Base-by-base conservation (phyloP, 2,888 invertebrate species). In the Tinea pellionella region DNA sequence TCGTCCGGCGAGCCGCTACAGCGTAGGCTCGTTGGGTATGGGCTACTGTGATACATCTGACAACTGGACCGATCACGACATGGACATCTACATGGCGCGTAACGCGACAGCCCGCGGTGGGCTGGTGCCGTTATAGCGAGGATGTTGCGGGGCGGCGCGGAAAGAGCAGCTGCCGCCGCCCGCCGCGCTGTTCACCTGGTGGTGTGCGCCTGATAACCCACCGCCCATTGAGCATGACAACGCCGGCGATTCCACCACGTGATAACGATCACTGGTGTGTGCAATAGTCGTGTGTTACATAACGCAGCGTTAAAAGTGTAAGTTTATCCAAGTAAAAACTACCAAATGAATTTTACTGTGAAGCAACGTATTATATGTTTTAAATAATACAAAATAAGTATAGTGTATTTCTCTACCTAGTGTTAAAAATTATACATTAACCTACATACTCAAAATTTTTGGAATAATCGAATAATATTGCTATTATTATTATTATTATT, bases 61-160 rank as follows among this genome's bases (percentile, higher is more conserved):
- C 77, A 94, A 94, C 78, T 97, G 96, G 96, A 96, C 96, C 68
- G 96, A 96, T 81, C 96, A 96, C 78, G 96, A 96, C 75, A 96
- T 96, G 94, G 96, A 96, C 70, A 96, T 96, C 71, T 96, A 97
- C 82, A 96, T 96, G 93, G 94, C 96, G 62, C 91, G 96, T 72
- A 96, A 96, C 86, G 94, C 95, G 63, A 95, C 95, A 58, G 92
- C 95, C 61, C 90, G 95, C 70, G 93, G 94, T 74, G 95, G 95
- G 65, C 87, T 95, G 72, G 95, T 95, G 75, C 95, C 94, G 65
- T 92, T 94, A 89, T 94, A 90, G 88, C 84, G 77, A 64, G 78
- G 71, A 67, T 69, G 69, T 66, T 67, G 68, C 60, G 61, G 58
- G 18, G 64, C 68, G 69, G 73, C 68, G 73, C 71, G 72, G 67